Evolutionary conservation across 2,888 invertebrate species (phyloP).

Genomic region (Campoletis raptor): DNA sequence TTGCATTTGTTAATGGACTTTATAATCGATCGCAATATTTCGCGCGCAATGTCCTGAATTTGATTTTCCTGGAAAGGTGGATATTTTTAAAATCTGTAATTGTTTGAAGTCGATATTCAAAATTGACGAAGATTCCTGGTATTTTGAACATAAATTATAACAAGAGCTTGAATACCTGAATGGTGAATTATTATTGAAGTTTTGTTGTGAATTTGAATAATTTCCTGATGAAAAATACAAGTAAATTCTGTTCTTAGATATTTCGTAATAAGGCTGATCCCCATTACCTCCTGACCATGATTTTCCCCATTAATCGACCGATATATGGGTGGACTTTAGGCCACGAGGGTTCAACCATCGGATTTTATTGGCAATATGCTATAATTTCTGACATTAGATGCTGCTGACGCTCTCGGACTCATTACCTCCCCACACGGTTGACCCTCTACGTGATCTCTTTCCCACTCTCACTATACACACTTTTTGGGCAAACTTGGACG

Average conservation of each 20-base stretch:
- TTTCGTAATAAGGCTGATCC: not conserved
- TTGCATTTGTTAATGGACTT: not conserved
- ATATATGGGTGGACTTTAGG: conserved; percentile 35
- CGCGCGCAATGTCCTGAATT: not conserved
- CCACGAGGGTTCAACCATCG: conserved; percentile 76
- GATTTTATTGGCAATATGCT: conserved; percentile 85
- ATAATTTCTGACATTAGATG: conserved; percentile 85
- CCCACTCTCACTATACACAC: conserved; percentile 55
- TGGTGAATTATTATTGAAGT: not conserved
- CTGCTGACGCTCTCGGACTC: conserved; percentile 84
- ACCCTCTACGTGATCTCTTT: conserved; percentile 80
- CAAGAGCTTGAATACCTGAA: not conserved
- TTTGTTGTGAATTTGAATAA: not conserved
- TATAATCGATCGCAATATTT: not conserved
- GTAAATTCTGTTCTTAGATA: not conserved
- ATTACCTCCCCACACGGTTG: conserved; percentile 78
- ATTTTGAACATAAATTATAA: not conserved
- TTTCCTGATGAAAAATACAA: not conserved
- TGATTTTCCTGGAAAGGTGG: not conserved
- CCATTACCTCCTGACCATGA: conserved; percentile 13
- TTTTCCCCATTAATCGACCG: conserved; percentile 7
- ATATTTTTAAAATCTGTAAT: not conserved
- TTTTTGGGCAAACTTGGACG: conserved; percentile 71
- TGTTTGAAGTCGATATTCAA: not conserved
- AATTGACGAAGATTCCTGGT: not conserved